Evolutionary conservation across 1,140 invertebrate genomes (phyloP).

Genomic region (Melipona quadrifasciata): DNA sequence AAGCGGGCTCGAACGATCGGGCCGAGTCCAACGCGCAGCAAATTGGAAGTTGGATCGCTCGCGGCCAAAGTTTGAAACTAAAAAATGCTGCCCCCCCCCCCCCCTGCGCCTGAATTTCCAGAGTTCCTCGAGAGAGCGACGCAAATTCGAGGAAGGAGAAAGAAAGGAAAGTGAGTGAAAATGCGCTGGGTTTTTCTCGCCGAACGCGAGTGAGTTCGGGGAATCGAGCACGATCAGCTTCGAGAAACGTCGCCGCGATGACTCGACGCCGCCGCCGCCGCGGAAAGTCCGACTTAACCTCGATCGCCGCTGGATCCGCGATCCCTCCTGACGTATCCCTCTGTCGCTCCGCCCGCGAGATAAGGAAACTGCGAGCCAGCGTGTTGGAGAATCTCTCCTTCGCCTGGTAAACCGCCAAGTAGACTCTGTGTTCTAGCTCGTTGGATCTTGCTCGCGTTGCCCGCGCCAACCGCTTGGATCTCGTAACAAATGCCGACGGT

Average conservation of each 20-base stretch:
- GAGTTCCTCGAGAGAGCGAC: too few relatives aligned
- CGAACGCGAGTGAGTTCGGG: too few relatives aligned
- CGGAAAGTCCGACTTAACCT: conserved; percentile 66
- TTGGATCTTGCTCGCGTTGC: neutral
- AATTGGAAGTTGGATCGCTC: too few relatives aligned
- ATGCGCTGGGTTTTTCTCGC: too few relatives aligned
- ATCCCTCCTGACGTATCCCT: conserved; percentile 6
- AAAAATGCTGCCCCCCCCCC: too few relatives aligned
- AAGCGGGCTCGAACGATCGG: too few relatives aligned
- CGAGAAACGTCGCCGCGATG: conserved; percentile 37
- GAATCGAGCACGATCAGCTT: neutral
- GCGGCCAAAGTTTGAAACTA: too few relatives aligned
- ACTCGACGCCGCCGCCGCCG: conserved; percentile 13
- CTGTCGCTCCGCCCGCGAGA: conserved; percentile 19
- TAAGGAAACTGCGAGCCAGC: conserved; percentile 15
- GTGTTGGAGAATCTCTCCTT: neutral
- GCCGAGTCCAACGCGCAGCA: too few relatives aligned
- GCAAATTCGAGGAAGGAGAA: too few relatives aligned
- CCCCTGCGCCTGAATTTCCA: too few relatives aligned
- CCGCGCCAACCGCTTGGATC: neutral
- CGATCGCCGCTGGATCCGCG: conserved; percentile 45
- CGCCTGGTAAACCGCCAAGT: conserved; percentile 15
- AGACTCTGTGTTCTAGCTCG: neutral
- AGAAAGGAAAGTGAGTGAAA: too few relatives aligned
- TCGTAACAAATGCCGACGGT: neutral